Evolutionary conservation across 2,888 invertebrate species (phyloP).

Genomic region (Nephrotoma guestfalica): DNA sequence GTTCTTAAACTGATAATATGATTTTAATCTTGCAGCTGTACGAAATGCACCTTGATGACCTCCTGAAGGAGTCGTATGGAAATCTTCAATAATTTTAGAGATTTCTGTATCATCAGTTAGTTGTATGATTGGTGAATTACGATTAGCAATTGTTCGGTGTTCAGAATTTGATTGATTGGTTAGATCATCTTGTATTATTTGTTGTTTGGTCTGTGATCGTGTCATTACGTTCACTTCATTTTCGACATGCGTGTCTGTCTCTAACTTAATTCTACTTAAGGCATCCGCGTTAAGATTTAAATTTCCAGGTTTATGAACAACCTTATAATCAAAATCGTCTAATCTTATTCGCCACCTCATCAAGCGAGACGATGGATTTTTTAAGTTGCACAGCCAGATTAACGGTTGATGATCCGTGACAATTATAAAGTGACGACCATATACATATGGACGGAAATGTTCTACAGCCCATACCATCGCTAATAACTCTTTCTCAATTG

Average conservation of each 20-base stretch:
- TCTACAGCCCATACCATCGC: slow-evolving; percentile 10
- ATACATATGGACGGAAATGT: too few relatives aligned
- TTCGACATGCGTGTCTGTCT: too few relatives aligned
- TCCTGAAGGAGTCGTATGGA: too few relatives aligned
- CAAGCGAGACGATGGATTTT: too few relatives aligned
- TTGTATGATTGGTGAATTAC: too few relatives aligned
- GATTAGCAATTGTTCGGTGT: neutral
- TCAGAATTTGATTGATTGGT: neutral
- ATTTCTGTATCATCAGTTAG: too few relatives aligned
- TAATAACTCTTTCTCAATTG: slow-evolving; percentile 12
- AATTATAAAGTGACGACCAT: slow-evolving; percentile 16
- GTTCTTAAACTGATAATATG: neutral
- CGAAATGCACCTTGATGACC: too few relatives aligned
- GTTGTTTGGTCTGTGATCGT: neutral
- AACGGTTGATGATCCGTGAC: slow-evolving; percentile 14
- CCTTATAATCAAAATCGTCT: too few relatives aligned
- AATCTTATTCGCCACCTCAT: too few relatives aligned
- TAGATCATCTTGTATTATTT: neutral
- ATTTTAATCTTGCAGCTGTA: too few relatives aligned
- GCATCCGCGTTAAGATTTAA: slow-evolving; percentile 14
- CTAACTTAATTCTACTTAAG: neutral
- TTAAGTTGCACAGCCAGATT: too few relatives aligned
- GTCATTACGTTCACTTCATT: neutral
- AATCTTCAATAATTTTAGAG: too few relatives aligned
- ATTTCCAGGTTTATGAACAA: slow-evolving; percentile 14